Evolutionary conservation across 2,888 invertebrate genomes (phyloP).

Genomic region (Tenthredo mesomela): DNA sequence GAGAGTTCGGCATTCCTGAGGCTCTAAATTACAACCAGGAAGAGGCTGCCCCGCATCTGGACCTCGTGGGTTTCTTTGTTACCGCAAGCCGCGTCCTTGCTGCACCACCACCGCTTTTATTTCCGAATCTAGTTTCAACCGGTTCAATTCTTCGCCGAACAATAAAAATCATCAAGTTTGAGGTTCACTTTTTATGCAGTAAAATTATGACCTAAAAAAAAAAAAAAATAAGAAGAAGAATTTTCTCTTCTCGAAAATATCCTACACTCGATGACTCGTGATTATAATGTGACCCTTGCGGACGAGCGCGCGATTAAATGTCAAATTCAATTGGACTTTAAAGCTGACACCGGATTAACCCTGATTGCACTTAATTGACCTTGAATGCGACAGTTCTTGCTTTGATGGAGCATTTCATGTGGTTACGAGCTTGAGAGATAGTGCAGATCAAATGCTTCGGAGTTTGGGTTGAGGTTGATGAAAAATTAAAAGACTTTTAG

Average conservation of each 20-base stretch:
- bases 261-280: background rate
- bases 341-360: conserved; percentile 46
- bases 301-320: conserved; percentile 18
- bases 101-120: background rate
- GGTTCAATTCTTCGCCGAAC: background rate
- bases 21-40: conserved; percentile 48
- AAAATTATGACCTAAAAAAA: background rate
- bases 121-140: conserved; percentile 15
- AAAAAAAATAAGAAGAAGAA: background rate
- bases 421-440: background rate
- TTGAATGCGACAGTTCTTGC: conserved; percentile 15
- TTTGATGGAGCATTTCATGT: background rate
- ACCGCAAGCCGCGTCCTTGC: background rate
- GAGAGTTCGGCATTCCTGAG: conserved; percentile 52
- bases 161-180: background rate
- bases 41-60: conserved; percentile 51
- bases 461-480: background rate
- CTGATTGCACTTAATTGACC: conserved; percentile 42
- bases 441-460: background rate
- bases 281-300: conserved; percentile 11
- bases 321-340: conserved; percentile 26
- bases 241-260: background rate
- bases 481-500: background rate
- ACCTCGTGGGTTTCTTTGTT: conserved; percentile 31
- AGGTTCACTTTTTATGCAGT: background rate